These are phyloP conservation scores for Gadus chalcogrammus DNA, from an alignment of 2,113 vertebrate genomes.

Conservation along the genomic window DNA sequence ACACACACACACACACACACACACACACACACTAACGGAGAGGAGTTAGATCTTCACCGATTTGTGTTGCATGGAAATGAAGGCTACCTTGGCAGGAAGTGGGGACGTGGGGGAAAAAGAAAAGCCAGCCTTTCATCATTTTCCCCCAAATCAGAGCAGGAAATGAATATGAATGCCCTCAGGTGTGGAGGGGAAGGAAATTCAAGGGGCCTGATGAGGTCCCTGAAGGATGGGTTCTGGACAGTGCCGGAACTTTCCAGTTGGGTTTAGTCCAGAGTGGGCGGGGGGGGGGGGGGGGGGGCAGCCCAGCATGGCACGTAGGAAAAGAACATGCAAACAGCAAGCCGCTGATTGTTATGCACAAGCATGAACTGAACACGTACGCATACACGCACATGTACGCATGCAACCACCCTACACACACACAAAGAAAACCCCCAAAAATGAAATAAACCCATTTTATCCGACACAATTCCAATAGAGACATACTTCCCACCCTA, in stretches of 20 bases:
- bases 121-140: conserved; percentile 73
- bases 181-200: conserved; percentile 71
- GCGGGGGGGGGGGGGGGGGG: too few species aligned
- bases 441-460: neutral
- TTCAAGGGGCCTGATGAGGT: conserved; percentile 72
- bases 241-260: conserved; percentile 69
- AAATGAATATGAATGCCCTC: conserved; percentile 80
- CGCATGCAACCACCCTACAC: neutral
- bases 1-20: too few species aligned
- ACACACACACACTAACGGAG: conserved; percentile 25
- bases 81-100: conserved; percentile 71
- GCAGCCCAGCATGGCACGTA: neutral
- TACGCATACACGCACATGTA: neutral
- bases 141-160: conserved; percentile 75
- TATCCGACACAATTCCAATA: too few species aligned
- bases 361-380: neutral
- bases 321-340: neutral
- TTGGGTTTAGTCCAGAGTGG: conserved; percentile 58
- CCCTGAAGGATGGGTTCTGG: conserved; percentile 74
- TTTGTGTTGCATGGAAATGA: conserved; percentile 67
- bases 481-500: neutral
- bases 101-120: conserved; percentile 44
- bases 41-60: conserved; percentile 55
- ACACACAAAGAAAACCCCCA: neutral
- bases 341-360: neutral